Evolutionary conservation across 2,888 invertebrate genomes (phyloP).

Genomic region (Xestia ashworthii): DNA sequence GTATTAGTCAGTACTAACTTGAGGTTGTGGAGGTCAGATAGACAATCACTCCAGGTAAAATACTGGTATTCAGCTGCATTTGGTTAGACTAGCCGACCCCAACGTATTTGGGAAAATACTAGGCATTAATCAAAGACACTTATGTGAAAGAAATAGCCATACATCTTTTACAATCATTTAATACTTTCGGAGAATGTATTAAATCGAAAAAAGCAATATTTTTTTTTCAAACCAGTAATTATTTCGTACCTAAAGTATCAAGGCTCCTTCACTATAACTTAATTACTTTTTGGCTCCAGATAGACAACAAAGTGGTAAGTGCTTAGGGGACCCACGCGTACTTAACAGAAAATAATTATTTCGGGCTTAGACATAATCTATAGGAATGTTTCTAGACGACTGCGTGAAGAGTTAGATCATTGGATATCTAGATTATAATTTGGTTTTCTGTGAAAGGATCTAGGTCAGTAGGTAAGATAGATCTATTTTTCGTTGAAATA

Average conservation of each 20-base stretch:
- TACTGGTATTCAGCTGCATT: too few species aligned
- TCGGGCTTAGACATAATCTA: background rate
- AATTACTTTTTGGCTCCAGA: background rate
- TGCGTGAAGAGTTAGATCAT: background rate
- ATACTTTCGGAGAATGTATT: background rate
- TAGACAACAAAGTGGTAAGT: background rate
- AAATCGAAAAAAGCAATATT: background rate
- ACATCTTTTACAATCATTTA: too few species aligned
- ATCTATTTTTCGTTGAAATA: background rate
- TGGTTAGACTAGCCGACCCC: too few species aligned
- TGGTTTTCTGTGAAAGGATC: background rate
- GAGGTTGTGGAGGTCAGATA: too few species aligned
- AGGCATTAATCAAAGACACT: too few species aligned
- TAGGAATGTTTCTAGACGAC: background rate
- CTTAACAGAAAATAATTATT: background rate
- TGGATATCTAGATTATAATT: background rate
- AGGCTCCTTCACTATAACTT: background rate
- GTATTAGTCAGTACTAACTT: too few species aligned
- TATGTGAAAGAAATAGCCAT: too few species aligned
- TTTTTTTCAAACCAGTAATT: background rate
- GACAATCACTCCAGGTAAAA: too few species aligned
- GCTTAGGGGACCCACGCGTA: background rate
- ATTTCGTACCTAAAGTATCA: background rate
- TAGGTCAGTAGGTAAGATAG: background rate
- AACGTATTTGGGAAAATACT: too few species aligned